phyloP scores from a whole-genome alignment of 1,140 invertebrate species.

The Pseudoatta argentina region DNA sequence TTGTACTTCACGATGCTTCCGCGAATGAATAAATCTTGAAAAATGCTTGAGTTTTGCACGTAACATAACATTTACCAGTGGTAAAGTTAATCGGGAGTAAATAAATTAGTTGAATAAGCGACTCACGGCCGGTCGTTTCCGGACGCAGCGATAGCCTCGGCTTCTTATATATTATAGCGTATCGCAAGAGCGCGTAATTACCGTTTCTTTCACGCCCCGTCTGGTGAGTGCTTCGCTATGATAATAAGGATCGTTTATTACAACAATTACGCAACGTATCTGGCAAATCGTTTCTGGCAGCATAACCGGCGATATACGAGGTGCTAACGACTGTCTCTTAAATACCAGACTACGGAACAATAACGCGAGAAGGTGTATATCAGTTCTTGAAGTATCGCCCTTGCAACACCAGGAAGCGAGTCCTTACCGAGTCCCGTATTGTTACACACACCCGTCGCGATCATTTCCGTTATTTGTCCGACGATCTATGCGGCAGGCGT shows the following conservation, averaged over 20 bases:
- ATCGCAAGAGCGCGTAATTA: constrained; percentile 58
- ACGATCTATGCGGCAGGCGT: neutral
- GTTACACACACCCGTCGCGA: neutral
- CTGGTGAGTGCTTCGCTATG: constrained; percentile 56
- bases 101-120: constrained; percentile 39
- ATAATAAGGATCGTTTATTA: constrained; percentile 68
- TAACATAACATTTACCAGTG: neutral
- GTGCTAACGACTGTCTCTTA: constrained; percentile 55
- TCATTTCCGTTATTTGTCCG: constrained; percentile 41
- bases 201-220: constrained; percentile 38
- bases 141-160: neutral
- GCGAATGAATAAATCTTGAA: neutral
- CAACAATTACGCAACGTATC: constrained; percentile 66
- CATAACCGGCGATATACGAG: constrained; percentile 35
- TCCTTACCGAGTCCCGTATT: neutral
- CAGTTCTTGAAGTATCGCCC: neutral
- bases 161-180: constrained; percentile 14
- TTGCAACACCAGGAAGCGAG: constrained; percentile 37
- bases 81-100: constrained; percentile 33
- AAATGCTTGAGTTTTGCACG: constrained; percentile 8
- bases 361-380: neutral
- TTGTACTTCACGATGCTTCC: neutral
- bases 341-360: neutral
- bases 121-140: constrained; percentile 21
- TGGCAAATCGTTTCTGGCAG: constrained; percentile 40